These are phyloP conservation scores for Eupristina koningsbergeri DNA, from an alignment of 1,140 invertebrate genomes.

Conservation along the genomic window DNA sequence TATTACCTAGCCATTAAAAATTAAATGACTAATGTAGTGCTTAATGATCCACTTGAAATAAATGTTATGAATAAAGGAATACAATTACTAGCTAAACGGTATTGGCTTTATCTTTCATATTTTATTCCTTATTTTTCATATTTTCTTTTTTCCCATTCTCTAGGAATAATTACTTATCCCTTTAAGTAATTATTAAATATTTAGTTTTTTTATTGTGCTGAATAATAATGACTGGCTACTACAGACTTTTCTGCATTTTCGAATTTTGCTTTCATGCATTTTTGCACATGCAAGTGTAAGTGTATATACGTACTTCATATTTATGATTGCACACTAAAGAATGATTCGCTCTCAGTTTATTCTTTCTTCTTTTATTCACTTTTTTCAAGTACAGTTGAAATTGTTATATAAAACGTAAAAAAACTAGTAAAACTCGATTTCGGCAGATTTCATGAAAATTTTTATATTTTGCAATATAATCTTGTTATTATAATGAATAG, in stretches of 20 bases:
- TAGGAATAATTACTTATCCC: background rate
- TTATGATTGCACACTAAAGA: background rate
- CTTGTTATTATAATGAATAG: conserved; percentile 15
- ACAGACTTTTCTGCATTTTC: background rate
- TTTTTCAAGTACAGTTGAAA: background rate
- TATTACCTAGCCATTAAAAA: background rate
- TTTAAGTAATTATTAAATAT: background rate
- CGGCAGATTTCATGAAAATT: background rate
- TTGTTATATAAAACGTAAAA: background rate
- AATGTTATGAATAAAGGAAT: too few species aligned
- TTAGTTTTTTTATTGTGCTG: background rate
- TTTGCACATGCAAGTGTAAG: background rate
- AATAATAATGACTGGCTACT: too few species aligned
- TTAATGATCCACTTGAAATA: too few species aligned
- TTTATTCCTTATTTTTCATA: background rate
- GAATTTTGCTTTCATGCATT: background rate
- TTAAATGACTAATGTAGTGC: too few species aligned
- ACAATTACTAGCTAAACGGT: background rate
- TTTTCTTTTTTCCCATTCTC: background rate
- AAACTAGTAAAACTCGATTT: background rate
- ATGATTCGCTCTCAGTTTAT: background rate
- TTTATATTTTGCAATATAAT: conserved; percentile 14
- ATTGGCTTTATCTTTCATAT: background rate
- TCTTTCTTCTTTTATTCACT: background rate
- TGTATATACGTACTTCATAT: background rate